phyloP scores from a whole-genome alignment of 2,797 vertebrate species.

The Aulostomus chinensis region DNA sequence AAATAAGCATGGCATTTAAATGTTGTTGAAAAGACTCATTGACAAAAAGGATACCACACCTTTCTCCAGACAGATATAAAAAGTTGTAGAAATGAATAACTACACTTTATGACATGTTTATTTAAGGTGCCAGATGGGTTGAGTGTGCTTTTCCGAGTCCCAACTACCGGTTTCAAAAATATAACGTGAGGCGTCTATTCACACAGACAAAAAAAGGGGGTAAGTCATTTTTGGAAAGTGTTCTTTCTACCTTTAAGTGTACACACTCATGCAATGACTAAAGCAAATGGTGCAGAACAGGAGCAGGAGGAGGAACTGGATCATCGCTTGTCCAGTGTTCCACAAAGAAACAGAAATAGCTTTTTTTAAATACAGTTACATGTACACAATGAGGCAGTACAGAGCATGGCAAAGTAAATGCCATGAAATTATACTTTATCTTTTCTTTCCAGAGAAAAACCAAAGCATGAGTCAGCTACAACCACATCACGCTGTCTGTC shows the following conservation, averaged over 20 bases:
- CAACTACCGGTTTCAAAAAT: slow-evolving; percentile 26
- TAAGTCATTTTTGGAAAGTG: slow-evolving; percentile 3
- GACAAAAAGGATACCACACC: not conserved
- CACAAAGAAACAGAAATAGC: slow-evolving; percentile 42
- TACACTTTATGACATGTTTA: slow-evolving; percentile 25
- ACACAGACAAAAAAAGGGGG: slow-evolving; percentile 34
- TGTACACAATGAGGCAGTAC: slow-evolving; percentile 14
- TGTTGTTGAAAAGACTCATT: no score
- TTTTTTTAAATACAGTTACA: slow-evolving; percentile 13
- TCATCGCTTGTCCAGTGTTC: slow-evolving; percentile 25
- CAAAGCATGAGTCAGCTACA: slow-evolving; percentile 37
- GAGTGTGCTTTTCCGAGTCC: slow-evolving; percentile 11
- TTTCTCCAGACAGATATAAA: slow-evolving; percentile 16
- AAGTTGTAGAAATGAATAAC: slow-evolving; percentile 27
- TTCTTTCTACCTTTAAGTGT: slow-evolving; percentile 31
- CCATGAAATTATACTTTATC: slow-evolving; percentile 34
- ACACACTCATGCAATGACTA: slow-evolving; percentile 45
- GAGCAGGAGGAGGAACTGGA: slow-evolving; percentile 24
- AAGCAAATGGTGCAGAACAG: slow-evolving; percentile 48
- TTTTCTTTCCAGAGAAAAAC: slow-evolving; percentile 34
- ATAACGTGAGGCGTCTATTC: slow-evolving; percentile 15
- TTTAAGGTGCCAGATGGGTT: slow-evolving; percentile 11
- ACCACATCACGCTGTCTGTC: slow-evolving; percentile 50
- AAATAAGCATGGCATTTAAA: no score
- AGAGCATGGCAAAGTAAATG: slow-evolving; percentile 7